phyloP scores from a whole-genome alignment of 2,888 invertebrate genomes.

The Apoda limacodes region DNA sequence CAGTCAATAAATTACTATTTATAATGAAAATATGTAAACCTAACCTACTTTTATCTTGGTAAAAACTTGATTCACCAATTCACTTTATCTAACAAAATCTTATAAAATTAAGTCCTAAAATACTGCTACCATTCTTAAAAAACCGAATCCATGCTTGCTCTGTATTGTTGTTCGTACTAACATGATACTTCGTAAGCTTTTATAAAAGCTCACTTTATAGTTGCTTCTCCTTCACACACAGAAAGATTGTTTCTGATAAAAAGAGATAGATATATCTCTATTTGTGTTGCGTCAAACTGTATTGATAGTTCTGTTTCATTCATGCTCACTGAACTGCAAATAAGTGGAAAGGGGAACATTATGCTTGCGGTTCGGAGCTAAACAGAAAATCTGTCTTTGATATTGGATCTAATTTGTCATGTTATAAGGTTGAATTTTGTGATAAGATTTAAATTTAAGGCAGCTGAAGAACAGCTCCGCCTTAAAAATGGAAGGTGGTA shows the following conservation, averaged over 20 bases:
- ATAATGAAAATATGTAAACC: too few relatives aligned
- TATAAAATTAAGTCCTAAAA: too few relatives aligned
- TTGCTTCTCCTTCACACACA: constrained; percentile 34
- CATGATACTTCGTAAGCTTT: constrained; percentile 63
- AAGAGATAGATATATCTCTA: constrained; percentile 27
- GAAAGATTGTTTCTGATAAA: constrained; percentile 28
- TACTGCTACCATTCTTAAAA: too few relatives aligned
- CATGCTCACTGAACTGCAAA: constrained; percentile 30
- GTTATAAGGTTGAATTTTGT: constrained; percentile 18
- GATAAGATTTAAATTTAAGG: too few relatives aligned
- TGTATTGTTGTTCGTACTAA: constrained; percentile 62
- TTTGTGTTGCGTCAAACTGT: constrained; percentile 22
- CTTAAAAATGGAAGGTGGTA: constrained; percentile 71
- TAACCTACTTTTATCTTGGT: too few relatives aligned
- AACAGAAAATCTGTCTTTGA: too few relatives aligned
- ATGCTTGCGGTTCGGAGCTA: constrained; percentile 38
- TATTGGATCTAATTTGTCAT: too few relatives aligned
- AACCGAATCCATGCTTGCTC: constrained; percentile 59
- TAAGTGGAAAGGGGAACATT: constrained; percentile 46
- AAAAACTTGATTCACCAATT: too few relatives aligned
- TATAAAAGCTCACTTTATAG: constrained; percentile 32
- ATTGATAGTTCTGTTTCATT: constrained; percentile 40
- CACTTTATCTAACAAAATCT: too few relatives aligned
- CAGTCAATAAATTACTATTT: too few relatives aligned
- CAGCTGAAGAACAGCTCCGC: constrained; percentile 63